A percentile compares a stretch with the other conserved stretches of the same genome.
phyloP scores from a whole-genome alignment of 2,888 invertebrate genomes.

The Nymphalis c-album region DNA sequence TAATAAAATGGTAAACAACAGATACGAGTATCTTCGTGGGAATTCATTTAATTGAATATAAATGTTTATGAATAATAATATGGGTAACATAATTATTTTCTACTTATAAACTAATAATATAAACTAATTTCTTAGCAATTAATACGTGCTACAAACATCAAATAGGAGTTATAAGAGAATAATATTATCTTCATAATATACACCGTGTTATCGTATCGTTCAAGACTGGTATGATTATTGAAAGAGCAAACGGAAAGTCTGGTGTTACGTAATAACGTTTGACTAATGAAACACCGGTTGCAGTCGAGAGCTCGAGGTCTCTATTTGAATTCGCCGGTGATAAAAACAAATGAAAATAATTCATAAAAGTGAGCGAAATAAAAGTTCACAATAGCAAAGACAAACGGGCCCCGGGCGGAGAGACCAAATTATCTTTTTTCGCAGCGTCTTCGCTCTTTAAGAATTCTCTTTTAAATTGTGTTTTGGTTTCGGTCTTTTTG shows the following conservation, averaged over 20 bases:
- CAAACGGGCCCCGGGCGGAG: slow-evolving; percentile 68
- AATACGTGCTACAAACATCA: too few relatives aligned
- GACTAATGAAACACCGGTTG: slow-evolving; percentile 38
- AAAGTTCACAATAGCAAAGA: slow-evolving; percentile 79
- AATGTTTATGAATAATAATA: neutral
- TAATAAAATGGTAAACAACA: slow-evolving; percentile 24
- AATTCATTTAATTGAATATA: neutral
- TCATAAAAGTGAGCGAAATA: slow-evolving; percentile 76
- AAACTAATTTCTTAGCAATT: too few relatives aligned
- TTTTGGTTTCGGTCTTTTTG: slow-evolving; percentile 75
- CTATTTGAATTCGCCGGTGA: slow-evolving; percentile 66
- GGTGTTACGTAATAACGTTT: slow-evolving; percentile 30
- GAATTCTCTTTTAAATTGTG: slow-evolving; percentile 80
- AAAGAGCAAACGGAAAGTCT: slow-evolving; percentile 20
- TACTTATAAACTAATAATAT: too few relatives aligned
- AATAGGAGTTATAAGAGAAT: too few relatives aligned
- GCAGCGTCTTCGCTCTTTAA: slow-evolving; percentile 74
- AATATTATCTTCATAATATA: too few relatives aligned
- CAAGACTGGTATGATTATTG: slow-evolving; percentile 8
- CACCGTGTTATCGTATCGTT: neutral
- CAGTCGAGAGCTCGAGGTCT: slow-evolving; percentile 47
- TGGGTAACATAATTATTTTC: neutral
- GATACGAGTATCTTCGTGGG: neutral
- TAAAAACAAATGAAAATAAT: slow-evolving; percentile 78
- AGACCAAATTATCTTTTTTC: slow-evolving; percentile 75